Evolutionary conservation across 2,888 invertebrate species (phyloP).

Genomic region (Seira ritae): DNA sequence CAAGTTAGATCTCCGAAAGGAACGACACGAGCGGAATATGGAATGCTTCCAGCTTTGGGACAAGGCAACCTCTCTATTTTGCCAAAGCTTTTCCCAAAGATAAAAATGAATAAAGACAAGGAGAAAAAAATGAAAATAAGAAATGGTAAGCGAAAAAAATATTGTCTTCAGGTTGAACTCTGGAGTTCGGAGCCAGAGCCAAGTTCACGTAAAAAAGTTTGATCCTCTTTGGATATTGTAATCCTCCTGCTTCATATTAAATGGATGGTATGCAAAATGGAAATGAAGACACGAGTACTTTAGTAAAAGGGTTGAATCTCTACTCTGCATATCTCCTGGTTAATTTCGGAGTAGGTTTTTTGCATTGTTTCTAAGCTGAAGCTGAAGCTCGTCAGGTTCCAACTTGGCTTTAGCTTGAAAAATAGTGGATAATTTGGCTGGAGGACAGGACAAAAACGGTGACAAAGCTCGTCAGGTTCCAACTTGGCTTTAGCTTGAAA

Average conservation of each 20-base stretch:
- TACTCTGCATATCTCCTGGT: too few species aligned
- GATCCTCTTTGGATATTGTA: constrained; percentile 1
- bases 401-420: background rate
- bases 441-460: background rate
- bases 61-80: background rate
- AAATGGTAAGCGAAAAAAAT: constrained; percentile 3
- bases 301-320: background rate
- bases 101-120: constrained; percentile 6
- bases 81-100: background rate
- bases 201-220: constrained; percentile 1
- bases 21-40: background rate
- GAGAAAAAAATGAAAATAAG: constrained; percentile 1
- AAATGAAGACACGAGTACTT: background rate
- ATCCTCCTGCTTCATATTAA: constrained; percentile 7
- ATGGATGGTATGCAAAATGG: background rate
- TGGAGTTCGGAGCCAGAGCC: background rate
- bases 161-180: background rate
- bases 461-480: background rate
- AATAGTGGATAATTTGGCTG: background rate
- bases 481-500: background rate
- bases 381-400: background rate
- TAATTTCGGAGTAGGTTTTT: background rate
- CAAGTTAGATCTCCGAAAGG: constrained; percentile 34
- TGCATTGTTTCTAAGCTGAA: too few species aligned
- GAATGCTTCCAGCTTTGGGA: constrained; percentile 8